Conservation (phyloP, 2,888 invertebrate genomes). For the Nymphalis polychloros region DNA sequence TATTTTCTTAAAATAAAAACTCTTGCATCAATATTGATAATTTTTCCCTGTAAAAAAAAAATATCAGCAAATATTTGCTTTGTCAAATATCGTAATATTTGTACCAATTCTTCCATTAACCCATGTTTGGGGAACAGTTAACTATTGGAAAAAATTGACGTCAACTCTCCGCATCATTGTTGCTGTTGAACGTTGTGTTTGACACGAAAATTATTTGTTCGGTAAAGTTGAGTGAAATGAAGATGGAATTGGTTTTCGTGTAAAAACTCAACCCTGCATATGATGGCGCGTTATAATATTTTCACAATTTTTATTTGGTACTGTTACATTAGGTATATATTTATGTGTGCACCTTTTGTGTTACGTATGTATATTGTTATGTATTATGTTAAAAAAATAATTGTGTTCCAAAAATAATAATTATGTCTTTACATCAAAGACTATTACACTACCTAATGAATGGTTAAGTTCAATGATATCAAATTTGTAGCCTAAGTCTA, state of each 20-base stretch:
- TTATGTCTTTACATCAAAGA: too few relatives aligned
- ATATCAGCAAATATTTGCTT: too few relatives aligned
- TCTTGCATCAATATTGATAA: too few relatives aligned
- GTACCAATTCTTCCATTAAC: not conserved
- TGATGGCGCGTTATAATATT: conserved; percentile 41
- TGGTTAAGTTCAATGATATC: not conserved
- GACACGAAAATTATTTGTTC: conserved; percentile 71
- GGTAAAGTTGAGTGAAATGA: conserved; percentile 50
- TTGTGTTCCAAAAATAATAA: too few relatives aligned
- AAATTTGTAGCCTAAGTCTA: conserved; percentile 9
- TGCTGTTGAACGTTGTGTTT: conserved; percentile 61
- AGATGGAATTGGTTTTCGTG: conserved; percentile 49
- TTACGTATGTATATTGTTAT: too few relatives aligned
- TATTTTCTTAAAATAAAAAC: too few relatives aligned
- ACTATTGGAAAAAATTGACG: not conserved
- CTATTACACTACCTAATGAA: not conserved
- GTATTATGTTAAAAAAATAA: too few relatives aligned
- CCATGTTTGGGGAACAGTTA: not conserved
- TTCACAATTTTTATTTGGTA: conserved; percentile 7
- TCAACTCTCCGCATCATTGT: conserved; percentile 52
- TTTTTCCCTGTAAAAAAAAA: too few relatives aligned
- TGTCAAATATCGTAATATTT: not conserved
- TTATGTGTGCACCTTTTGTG: too few relatives aligned
- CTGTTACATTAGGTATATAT: too few relatives aligned
- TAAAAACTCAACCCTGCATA: conserved; percentile 42